phyloP scores from a whole-genome alignment of 2,888 invertebrate species.

The Lasius fuliginosus region DNA sequence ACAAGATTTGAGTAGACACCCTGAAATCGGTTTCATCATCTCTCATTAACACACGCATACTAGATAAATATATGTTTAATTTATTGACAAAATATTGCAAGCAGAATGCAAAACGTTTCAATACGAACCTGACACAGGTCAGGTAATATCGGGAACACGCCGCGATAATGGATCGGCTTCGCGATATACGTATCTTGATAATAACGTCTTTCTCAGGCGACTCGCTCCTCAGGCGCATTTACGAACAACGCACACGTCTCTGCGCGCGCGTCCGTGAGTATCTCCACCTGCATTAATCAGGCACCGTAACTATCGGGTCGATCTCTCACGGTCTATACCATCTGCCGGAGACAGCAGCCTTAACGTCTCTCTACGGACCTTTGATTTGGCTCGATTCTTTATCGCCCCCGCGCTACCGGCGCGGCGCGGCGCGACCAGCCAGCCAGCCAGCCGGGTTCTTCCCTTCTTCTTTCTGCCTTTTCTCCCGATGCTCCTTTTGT shows the following conservation, averaged over 20 bases:
- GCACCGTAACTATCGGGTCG: slow-evolving; percentile 74
- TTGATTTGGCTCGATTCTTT: slow-evolving; percentile 76
- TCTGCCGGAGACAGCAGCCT: slow-evolving; percentile 70
- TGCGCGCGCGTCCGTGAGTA: slow-evolving; percentile 49
- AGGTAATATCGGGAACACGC: slow-evolving; percentile 39
- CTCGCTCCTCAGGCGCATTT: slow-evolving; percentile 45
- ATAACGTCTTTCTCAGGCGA: slow-evolving; percentile 48
- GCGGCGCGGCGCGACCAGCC: slow-evolving; percentile 30
- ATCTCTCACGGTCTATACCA: slow-evolving; percentile 67
- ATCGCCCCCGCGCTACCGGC: slow-evolving; percentile 63
- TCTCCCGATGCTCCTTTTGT: slow-evolving; percentile 73
- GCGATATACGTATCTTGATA: slow-evolving; percentile 46
- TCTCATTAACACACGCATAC: neutral
- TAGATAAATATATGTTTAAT: slow-evolving; percentile 11
- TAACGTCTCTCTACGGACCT: slow-evolving; percentile 67
- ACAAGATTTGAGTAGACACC: no score
- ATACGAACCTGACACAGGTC: slow-evolving; percentile 14
- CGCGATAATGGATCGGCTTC: slow-evolving; percentile 44
- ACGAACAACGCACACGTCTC: slow-evolving; percentile 1
- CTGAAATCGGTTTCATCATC: neutral
- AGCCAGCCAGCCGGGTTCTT: slow-evolving; percentile 47
- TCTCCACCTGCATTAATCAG: slow-evolving; percentile 74
- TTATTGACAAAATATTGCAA: slow-evolving; percentile 31
- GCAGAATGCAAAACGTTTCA: slow-evolving; percentile 14
- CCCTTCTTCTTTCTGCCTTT: slow-evolving; percentile 51